phyloP scores from a whole-genome alignment of 1,140 invertebrate species.

The Calosoma granatense region DNA sequence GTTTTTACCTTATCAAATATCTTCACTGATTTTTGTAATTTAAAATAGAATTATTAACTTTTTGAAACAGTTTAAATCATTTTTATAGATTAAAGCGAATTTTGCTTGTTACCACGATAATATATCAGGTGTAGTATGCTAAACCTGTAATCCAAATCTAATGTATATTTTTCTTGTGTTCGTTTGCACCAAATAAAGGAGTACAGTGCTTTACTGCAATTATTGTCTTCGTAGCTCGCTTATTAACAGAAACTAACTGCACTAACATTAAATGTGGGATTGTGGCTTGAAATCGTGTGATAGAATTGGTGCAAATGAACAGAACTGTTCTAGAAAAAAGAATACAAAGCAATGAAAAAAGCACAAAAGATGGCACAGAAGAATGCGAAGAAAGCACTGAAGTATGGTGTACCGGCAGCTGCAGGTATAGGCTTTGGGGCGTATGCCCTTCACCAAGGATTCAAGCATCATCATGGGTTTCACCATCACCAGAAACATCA shows the following conservation, averaged over 20 bases:
- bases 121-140: too few relatives aligned
- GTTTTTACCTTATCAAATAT: too few relatives aligned
- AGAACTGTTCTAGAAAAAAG: background rate
- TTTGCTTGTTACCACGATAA: too few relatives aligned
- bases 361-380: background rate
- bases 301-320: constrained; percentile 2
- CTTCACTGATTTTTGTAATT: too few relatives aligned
- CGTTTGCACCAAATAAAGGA: background rate
- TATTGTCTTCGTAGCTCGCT: background rate
- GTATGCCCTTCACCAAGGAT: background rate
- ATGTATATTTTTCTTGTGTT: background rate
- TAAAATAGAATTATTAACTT: too few relatives aligned
- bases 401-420: background rate
- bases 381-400: background rate
- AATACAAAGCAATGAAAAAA: background rate
- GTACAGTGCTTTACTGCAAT: background rate
- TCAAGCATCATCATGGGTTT: too few relatives aligned
- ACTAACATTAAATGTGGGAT: background rate
- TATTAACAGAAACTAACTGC: background rate
- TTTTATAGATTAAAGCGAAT: too few relatives aligned
- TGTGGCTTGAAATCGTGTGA: too few relatives aligned
- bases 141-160: background rate
- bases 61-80: too few relatives aligned
- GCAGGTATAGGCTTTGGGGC: background rate
- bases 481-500: background rate